Percentiles rank a stretch among this genome's conserved stretches.
Evolutionary conservation across 2,797 vertebrate species (phyloP).

Genomic region (Lithobates sylvaticus): DNA sequence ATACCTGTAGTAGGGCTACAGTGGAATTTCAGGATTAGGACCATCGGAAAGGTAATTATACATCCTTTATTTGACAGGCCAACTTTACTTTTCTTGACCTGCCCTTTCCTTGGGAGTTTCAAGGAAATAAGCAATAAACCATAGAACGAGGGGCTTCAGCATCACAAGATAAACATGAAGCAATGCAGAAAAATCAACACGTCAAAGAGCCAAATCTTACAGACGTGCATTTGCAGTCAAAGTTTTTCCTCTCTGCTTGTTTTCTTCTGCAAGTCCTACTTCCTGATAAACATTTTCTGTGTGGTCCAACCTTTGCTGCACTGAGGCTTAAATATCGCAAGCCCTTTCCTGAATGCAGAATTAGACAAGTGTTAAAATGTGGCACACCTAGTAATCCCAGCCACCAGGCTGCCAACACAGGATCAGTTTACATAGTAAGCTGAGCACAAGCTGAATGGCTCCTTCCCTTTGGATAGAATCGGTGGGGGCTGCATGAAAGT

Average conservation of each 20-base stretch:
- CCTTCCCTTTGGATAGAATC: slow-evolving; percentile 67
- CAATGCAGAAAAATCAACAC: slow-evolving; percentile 24
- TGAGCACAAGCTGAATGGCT: slow-evolving; percentile 72
- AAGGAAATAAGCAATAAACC: too few species aligned
- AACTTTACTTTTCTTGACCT: too few species aligned
- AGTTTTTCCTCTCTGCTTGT: slow-evolving; percentile 36
- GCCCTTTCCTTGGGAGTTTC: too few species aligned
- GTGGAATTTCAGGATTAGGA: too few species aligned
- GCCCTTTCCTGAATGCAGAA: slow-evolving; percentile 62
- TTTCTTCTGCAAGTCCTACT: slow-evolving; percentile 41
- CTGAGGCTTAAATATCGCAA: slow-evolving; percentile 54
- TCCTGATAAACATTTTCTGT: slow-evolving; percentile 63
- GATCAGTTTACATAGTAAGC: slow-evolving; percentile 65
- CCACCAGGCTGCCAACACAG: slow-evolving; percentile 65
- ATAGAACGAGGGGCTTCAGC: background rate
- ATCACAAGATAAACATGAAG: background rate
- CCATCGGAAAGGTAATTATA: too few species aligned
- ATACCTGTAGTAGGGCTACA: too few species aligned
- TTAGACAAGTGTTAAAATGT: slow-evolving; percentile 64
- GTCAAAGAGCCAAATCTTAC: slow-evolving; percentile 2
- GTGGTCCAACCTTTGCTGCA: slow-evolving; percentile 60
- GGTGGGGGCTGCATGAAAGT: slow-evolving; percentile 10
- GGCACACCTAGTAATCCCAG: slow-evolving; percentile 65
- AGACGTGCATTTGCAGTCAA: slow-evolving; percentile 8
- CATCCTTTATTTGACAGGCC: too few species aligned